Base-by-base conservation (phyloP, 2,888 invertebrate species). In the Panopea generosa region DNA sequence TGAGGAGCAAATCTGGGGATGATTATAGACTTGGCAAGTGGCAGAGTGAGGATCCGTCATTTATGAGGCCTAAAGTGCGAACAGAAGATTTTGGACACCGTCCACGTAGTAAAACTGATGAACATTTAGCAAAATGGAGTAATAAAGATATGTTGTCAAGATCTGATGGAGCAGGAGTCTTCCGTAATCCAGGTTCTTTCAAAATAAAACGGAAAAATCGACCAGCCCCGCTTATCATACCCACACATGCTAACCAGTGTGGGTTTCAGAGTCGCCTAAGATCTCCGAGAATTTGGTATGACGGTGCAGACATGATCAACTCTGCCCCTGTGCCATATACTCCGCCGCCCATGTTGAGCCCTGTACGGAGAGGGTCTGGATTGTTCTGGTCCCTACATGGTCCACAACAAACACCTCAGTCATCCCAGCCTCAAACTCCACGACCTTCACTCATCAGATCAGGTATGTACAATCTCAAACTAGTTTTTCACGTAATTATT, bases 341-440 rank as follows among this genome's bases (percentile, higher is more conserved):
- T 0, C 98, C 99, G 16, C 96, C 97, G 29, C 99, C 99, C 0
- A 96, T 99, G 90, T 94, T 99, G 65, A 97, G 97, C 90, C 99
- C 99, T 0, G 96, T 97, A 73, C 94, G 99, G 79, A 95, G 95
- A 82, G 98, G 98, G 0, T 95, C 96, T 0, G 99, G 99, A 0
- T 94, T 99, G 2, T 97, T 96, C 90, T 95, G 95, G 91, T 92
- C 91, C 45, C 89, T 93, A 16, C 86, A 85, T 14, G 53, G 60
- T 56, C 75, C 82, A 27, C 68, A 77, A 29, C 78, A 83, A 27
- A 80, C 86, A 56, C 85, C 86, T 20, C 40, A n/a, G n/a, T 59
- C 56, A 29, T 52, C 72, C 50, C 56, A 52, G 3, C 74, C 74
- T 4, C 93, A 92, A 7, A 85, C 91, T 55, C 89, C 90, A 14